Evolutionary conservation across 1,140 invertebrate genomes (phyloP).

Genomic region (Thereuonema tuberculata): DNA sequence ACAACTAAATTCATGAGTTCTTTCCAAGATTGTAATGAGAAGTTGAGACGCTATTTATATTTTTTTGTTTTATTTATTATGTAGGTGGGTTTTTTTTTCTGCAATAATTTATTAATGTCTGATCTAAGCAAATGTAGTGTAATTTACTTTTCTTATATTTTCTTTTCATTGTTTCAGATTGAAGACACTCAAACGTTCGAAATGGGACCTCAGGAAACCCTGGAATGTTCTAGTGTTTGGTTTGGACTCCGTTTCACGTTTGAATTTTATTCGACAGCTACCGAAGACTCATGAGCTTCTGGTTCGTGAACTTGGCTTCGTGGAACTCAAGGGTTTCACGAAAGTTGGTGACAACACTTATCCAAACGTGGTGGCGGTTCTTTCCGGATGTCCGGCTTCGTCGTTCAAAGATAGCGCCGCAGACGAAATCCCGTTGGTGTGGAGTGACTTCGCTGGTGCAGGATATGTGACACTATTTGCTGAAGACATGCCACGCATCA

Average conservation of each 20-base stretch:
- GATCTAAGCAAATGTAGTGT: no score
- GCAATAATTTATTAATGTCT: no score
- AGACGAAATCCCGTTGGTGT: slow-evolving; percentile 35
- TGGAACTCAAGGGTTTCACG: slow-evolving; percentile 21
- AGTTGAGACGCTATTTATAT: no score
- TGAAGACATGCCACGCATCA: slow-evolving; percentile 36
- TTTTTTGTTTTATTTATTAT: no score
- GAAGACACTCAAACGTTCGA: no score
- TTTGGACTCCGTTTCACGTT: slow-evolving; percentile 33
- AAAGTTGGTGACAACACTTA: slow-evolving; percentile 50
- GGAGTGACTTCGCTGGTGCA: slow-evolving; percentile 34
- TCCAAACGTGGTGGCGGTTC: slow-evolving; percentile 57
- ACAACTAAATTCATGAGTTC: no score
- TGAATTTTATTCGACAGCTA: slow-evolving; percentile 35
- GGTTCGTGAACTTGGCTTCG: slow-evolving; percentile 11
- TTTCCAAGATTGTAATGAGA: no score
- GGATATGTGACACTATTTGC: slow-evolving; percentile 37
- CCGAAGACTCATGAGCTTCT: slow-evolving; percentile 27
- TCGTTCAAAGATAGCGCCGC: background rate
- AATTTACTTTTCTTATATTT: no score
- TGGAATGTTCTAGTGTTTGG: slow-evolving; percentile 31
- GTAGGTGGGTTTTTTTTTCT: no score
- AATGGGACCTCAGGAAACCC: slow-evolving; percentile 23
- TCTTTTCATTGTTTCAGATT: no score
- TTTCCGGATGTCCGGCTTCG: slow-evolving; percentile 39